phyloP scores from a whole-genome alignment of 2,888 invertebrate species.

The Allygus modestus region DNA sequence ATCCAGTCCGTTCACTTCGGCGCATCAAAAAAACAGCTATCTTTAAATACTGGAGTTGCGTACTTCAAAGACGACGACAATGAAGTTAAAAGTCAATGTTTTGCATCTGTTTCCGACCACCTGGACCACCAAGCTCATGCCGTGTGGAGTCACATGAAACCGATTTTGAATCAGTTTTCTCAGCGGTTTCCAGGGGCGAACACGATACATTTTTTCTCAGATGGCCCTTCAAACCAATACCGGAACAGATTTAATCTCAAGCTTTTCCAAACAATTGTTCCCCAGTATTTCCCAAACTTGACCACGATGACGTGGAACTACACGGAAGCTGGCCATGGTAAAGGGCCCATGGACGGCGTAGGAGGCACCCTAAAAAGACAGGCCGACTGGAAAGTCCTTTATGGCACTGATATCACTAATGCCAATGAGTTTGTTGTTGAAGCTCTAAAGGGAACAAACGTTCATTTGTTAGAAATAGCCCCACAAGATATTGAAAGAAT shows the following conservation, averaged over 20 bases:
- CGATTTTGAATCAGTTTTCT: not conserved
- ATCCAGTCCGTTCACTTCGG: slow-evolving; percentile 39
- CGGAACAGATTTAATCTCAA: slow-evolving; percentile 37
- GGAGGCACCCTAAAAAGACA: slow-evolving; percentile 48
- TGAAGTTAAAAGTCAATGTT: slow-evolving; percentile 22
- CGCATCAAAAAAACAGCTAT: slow-evolving; percentile 35
- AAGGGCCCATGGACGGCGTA: slow-evolving; percentile 42
- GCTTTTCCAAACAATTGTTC: not conserved
- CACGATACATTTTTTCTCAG: slow-evolving; percentile 5
- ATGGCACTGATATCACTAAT: slow-evolving; percentile 26
- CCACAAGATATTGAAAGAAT: not conserved
- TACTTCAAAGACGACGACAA: not conserved
- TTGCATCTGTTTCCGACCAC: slow-evolving; percentile 6
- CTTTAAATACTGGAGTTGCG: slow-evolving; percentile 17
- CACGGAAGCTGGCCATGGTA: slow-evolving; percentile 51
- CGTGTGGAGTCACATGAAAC: slow-evolving; percentile 15
- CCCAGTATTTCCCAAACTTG: slow-evolving; percentile 2
- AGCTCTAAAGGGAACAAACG: not conserved
- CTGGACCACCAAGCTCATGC: slow-evolving; percentile 21
- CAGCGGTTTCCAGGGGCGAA: not conserved
- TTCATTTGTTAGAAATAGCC: not conserved
- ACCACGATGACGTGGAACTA: slow-evolving; percentile 11
- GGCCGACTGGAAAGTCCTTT: slow-evolving; percentile 27
- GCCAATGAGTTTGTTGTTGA: slow-evolving; percentile 13
- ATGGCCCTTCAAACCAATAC: slow-evolving; percentile 43